Evolutionary conservation across 2,113 vertebrate genomes (phyloP).

Genomic region (Mustela lutreola): DNA sequence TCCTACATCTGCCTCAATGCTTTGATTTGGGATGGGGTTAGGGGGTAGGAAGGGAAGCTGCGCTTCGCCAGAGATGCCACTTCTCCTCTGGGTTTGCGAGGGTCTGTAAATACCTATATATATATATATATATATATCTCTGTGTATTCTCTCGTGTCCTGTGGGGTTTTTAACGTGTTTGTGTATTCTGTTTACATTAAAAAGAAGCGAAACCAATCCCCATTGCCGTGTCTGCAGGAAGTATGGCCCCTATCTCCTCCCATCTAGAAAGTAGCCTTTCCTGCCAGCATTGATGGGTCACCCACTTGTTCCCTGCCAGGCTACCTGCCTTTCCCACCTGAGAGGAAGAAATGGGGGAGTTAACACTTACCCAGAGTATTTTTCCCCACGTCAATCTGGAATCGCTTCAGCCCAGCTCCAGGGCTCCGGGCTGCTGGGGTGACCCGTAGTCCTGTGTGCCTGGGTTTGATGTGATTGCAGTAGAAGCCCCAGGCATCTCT

Average conservation of each 20-base stretch:
- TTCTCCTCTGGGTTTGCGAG: slow-evolving; percentile 28
- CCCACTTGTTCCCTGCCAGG: neutral
- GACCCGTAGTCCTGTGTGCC: neutral
- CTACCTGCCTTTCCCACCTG: neutral
- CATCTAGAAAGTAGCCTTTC: neutral
- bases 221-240: slow-evolving; percentile 37
- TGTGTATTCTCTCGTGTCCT: slow-evolving; percentile 53
- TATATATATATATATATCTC: slow-evolving; percentile 64
- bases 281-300: neutral
- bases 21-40: neutral
- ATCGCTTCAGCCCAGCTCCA: neutral
- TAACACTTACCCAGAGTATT: neutral
- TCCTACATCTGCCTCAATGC: neutral
- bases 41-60: neutral
- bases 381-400: neutral
- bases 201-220: slow-evolving; percentile 74
- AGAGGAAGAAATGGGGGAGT: too few relatives aligned
- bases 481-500: neutral
- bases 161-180: slow-evolving; percentile 76
- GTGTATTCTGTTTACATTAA: slow-evolving; percentile 84
- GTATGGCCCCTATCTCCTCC: neutral
- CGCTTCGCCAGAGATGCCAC: neutral
- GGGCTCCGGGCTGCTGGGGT: neutral
- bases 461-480: neutral
- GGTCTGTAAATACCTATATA: slow-evolving; percentile 75